Percentiles rank a stretch among this genome's conserved stretches.
Evolutionary conservation across 2,113 vertebrate species (phyloP).

Genomic region (Xyrauchen texanus): DNA sequence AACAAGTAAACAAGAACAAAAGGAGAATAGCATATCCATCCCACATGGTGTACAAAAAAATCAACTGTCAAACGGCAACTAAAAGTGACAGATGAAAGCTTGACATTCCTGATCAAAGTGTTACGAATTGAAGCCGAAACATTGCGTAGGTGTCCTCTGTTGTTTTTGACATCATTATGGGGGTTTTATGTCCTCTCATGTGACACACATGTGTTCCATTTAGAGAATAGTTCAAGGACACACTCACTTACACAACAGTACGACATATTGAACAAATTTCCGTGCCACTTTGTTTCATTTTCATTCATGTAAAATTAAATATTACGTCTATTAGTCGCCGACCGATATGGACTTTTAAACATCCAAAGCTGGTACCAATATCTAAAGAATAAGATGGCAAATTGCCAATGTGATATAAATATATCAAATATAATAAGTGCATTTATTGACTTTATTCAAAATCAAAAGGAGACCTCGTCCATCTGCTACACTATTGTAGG

Average conservation of each 20-base stretch:
- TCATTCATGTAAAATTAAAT: neutral
- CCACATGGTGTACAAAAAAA: neutral
- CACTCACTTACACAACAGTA: neutral
- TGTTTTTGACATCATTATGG: slow-evolving; percentile 1
- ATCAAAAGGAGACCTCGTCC: no score
- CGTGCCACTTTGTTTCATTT: no score
- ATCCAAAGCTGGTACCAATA: no score
- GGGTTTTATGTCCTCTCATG: neutral
- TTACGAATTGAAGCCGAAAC: neutral
- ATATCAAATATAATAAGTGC: no score
- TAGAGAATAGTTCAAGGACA: neutral
- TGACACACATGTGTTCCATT: slow-evolving; percentile 2
- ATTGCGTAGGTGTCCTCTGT: slow-evolving; percentile 15
- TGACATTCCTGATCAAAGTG: neutral
- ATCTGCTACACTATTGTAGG: no score
- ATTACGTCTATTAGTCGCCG: neutral
- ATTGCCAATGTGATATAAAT: no score
- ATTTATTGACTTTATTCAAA: no score
- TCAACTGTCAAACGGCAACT: slow-evolving; percentile 12
- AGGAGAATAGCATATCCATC: neutral
- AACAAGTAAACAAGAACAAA: no score
- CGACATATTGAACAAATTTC: neutral
- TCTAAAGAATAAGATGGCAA: no score
- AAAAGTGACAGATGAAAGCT: slow-evolving; percentile 26
- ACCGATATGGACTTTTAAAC: no score